Evolutionary conservation across 2,888 invertebrate species (phyloP).

Genomic region (Allophyes oxyacanthae): DNA sequence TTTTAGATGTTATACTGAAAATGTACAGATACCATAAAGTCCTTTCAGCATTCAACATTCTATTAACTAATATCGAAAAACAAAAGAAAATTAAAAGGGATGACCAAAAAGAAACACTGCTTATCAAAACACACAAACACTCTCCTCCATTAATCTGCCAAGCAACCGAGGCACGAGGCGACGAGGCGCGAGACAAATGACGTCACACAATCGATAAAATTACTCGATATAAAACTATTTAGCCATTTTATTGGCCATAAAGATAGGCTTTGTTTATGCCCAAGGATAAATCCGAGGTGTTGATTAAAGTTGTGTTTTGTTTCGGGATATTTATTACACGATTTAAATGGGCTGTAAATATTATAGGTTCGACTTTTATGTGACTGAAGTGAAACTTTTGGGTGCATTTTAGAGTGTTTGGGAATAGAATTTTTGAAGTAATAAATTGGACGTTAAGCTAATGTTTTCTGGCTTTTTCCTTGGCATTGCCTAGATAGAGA

Average conservation of each 20-base stretch:
- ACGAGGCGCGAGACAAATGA: slow-evolving; percentile 72
- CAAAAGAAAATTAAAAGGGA: too few species aligned
- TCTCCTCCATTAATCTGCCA: slow-evolving; percentile 62
- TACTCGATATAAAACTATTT: slow-evolving; percentile 74
- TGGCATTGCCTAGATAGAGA: too few species aligned
- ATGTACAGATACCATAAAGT: too few species aligned
- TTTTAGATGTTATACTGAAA: too few species aligned
- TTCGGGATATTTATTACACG: slow-evolving; percentile 17
- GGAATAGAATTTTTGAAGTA: slow-evolving; percentile 7
- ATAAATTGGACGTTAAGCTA: too few species aligned
- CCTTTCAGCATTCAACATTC: too few species aligned
- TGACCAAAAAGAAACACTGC: too few species aligned
- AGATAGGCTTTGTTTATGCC: slow-evolving; percentile 61
- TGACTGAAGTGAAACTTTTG: slow-evolving; percentile 8
- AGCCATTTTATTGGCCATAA: slow-evolving; percentile 75
- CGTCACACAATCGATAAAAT: slow-evolving; percentile 59
- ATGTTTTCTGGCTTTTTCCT: not conserved
- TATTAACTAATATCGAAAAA: too few species aligned
- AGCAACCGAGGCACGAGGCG: slow-evolving; percentile 45
- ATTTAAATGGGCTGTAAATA: slow-evolving; percentile 47
- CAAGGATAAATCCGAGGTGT: slow-evolving; percentile 56
- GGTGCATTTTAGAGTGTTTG: slow-evolving; percentile 1
- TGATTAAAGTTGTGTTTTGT: slow-evolving; percentile 56
- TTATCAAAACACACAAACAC: slow-evolving; percentile 12
- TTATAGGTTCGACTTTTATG: slow-evolving; percentile 30